Evolutionary conservation across 2,888 invertebrate genomes (phyloP), one percentile per base, ranked within the genome.

Genomic region (Tipula helvola): DNA sequence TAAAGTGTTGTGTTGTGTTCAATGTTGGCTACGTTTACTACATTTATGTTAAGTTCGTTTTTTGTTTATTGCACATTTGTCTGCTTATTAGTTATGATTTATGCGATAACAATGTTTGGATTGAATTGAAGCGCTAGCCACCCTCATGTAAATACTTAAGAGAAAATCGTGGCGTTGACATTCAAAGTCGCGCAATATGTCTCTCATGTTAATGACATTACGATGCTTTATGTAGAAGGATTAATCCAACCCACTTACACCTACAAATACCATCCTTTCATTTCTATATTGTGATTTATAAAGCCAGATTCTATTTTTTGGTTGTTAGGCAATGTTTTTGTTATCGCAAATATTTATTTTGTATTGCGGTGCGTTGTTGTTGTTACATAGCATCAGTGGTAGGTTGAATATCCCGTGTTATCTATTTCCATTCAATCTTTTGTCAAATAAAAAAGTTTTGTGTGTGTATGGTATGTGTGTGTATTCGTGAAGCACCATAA

Each of bases 371-470:
- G 8, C 5, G 47, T 52, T 57, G n/a, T 16, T 57, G 52, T 16
- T 57, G 52, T 57, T 71, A 2, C 8, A n/a, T n/a, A 2, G 28
- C 28, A 71, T 28, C 71, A 71, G 71, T 28, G 71, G 28, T 71
- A 71, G 71, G 71, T 71, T 71, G 71, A 71, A 71, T 71, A 71
- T 71, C 71, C 71, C 71, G 71, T n/a, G 71, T 71, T 71, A 71
- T 71, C 71, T 71, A 71, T 71, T 71, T 71, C 4, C 28, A 71
- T 71, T 71, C 71, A 71, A 71, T 71, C 71, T 71, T 71, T 28
- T 71, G 71, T 71, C 71, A 71, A 71, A 71, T 71, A 71, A 71
- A 71, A 71, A 71, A 71, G 71, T 71, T n/a, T n/a, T n/a, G n/a
- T n/a, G n/a, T n/a, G n/a, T 71, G 18, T 28, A 10, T 71, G 5